Evolutionary conservation across 2,888 invertebrate genomes (phyloP).

Genomic region (Cosmia trapezina): DNA sequence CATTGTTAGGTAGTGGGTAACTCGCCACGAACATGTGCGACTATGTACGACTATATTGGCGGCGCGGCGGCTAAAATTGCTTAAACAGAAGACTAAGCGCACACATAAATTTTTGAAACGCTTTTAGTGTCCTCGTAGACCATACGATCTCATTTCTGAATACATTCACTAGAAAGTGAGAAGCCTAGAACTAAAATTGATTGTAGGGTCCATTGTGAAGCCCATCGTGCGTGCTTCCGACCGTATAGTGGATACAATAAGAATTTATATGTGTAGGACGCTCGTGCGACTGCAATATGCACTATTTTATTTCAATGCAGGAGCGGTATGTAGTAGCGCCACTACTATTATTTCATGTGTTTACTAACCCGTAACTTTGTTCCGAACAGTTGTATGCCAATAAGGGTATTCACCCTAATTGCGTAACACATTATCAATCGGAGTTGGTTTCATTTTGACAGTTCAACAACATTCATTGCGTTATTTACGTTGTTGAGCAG

Average conservation of each 20-base stretch:
- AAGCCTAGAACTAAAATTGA: constrained; percentile 63
- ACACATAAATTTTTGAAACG: constrained; percentile 35
- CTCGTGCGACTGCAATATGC: constrained; percentile 67
- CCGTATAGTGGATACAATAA: constrained; percentile 68
- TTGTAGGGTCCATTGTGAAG: constrained; percentile 60
- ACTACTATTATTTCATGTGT: constrained; percentile 33
- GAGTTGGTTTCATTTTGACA: no score
- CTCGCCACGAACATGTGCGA: constrained; percentile 8
- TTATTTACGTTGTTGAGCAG: no score
- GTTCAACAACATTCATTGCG: no score
- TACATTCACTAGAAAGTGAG: constrained; percentile 43
- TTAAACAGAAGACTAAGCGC: constrained; percentile 41
- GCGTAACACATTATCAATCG: no score
- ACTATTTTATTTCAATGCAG: constrained; percentile 66
- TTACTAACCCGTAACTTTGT: constrained; percentile 38
- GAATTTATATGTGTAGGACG: constrained; percentile 69
- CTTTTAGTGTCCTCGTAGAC: constrained; percentile 42
- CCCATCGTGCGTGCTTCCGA: constrained; percentile 69
- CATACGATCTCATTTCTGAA: constrained; percentile 42
- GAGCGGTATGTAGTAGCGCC: constrained; percentile 24
- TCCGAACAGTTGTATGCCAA: constrained; percentile 18
- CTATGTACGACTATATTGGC: constrained; percentile 35
- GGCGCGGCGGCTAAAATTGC: constrained; percentile 23
- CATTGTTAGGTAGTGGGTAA: constrained; percentile 31
- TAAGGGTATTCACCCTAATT: no score